These are phyloP conservation scores for Dasyornis broadbenti DNA, from an alignment of 2,113 vertebrate species.

Conservation along the genomic window DNA sequence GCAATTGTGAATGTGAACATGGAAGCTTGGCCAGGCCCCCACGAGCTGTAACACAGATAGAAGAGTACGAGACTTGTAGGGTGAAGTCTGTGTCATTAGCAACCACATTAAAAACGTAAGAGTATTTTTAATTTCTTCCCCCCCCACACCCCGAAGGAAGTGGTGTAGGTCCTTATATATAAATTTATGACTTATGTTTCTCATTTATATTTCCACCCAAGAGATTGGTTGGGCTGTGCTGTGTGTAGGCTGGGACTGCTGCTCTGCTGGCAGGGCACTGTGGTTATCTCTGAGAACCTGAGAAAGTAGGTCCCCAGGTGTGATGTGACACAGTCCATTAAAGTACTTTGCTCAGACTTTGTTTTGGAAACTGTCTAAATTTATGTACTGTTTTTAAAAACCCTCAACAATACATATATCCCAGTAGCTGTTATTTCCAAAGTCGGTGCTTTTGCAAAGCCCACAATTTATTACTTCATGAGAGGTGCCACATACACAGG, in stretches of 20 bases:
- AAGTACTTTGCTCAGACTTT: background rate
- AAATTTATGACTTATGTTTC: background rate
- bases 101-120: background rate
- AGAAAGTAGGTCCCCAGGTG: background rate
- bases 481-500: background rate
- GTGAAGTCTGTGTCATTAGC: background rate
- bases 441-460: background rate
- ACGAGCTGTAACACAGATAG: background rate
- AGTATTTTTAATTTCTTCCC: background rate
- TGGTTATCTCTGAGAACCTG: background rate
- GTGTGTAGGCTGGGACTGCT: fast-evolving
- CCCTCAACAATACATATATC: background rate
- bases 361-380: background rate
- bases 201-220: background rate
- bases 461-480: background rate
- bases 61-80: background rate
- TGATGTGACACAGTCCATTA: background rate
- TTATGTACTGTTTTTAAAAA: background rate
- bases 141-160: background rate
- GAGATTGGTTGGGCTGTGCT: background rate
- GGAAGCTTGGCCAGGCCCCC: background rate
- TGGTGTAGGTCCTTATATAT: background rate
- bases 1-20: background rate
- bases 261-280: background rate
- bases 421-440: background rate